Conservation (phyloP, 2,113 vertebrate species). For the Lutjanus erythropterus region DNA sequence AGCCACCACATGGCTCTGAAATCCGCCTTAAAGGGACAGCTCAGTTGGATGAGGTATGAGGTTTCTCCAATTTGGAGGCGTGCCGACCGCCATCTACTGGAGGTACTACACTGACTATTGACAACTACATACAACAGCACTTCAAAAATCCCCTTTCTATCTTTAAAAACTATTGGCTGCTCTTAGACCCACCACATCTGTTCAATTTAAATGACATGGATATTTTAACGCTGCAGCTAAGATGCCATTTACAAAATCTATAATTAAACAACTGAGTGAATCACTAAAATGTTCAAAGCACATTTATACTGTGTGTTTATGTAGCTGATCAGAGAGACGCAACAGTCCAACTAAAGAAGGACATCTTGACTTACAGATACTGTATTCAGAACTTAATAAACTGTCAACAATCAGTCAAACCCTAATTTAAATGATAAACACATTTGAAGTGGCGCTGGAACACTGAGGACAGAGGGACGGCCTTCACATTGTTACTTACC, state of each 20-base stretch:
- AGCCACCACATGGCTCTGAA: background rate
- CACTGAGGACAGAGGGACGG: background rate
- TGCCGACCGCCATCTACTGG: too few species aligned
- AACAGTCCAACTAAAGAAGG: background rate
- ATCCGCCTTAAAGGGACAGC: too few species aligned
- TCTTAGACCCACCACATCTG: background rate
- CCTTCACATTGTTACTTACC: slow-evolving; percentile 25
- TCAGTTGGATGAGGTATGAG: too few species aligned
- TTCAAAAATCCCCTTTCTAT: too few species aligned
- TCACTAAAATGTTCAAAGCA: background rate
- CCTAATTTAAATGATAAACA: background rate
- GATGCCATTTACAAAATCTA: background rate
- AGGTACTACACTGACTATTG: too few species aligned
- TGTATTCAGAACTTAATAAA: background rate
- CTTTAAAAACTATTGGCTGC: too few species aligned
- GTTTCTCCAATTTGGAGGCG: too few species aligned
- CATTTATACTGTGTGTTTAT: background rate
- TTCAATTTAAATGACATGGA: background rate
- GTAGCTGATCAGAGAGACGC: background rate
- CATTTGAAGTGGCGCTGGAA: background rate
- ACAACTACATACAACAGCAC: too few species aligned
- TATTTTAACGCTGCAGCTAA: background rate
- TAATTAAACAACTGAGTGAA: background rate
- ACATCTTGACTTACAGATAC: background rate
- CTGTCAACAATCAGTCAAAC: background rate